Evolutionary conservation across 2,113 vertebrate species (phyloP), one percentile per base, ranked within the genome.

Genomic region (Cygnus atratus): DNA sequence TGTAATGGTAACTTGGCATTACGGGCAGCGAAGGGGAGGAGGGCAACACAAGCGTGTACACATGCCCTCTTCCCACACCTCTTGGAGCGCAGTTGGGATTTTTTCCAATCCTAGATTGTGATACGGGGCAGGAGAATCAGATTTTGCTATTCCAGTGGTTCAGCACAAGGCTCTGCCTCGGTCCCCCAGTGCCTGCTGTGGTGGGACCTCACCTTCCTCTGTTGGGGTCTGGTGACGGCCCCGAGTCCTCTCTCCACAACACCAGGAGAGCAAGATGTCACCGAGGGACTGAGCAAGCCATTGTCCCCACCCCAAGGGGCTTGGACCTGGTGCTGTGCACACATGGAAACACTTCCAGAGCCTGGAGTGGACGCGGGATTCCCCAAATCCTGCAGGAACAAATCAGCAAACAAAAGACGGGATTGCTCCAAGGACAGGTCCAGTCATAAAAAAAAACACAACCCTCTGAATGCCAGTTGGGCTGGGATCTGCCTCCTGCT

Each of bases 361-460:
- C 22, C 6, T 2, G 10, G 46, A 24, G 2, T 19, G 48, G 57
- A 71, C 1, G 0, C 6, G 8, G 26, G 63, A 76, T 31, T 92
- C 79, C 75, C 70, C 65, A 87, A 93, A 26, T 72, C 83, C 52
- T 37, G 28, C 74, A 96, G 77, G 46, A 93, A 85, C 71, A 76
- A 83, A 95, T 87, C 81, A 26, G 58, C 59, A 67, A 72, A 95
- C 95, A 95, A 95, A 94, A 84, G 75, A 58, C 0, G 5, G 61
- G 89, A 78, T 7, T 79, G 89, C 91, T 91, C 87, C 54, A 70
- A 87, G 89, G 74, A 84, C 87, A 87, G 76, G 91, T 96, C 89
- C 78, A 79, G 71, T 78, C 89, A 89, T 70, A 59, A n/a, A 59
- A 63, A 50, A 50, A 70, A 52, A 6, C 46, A 46, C 46, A 54